Conservation (phyloP, 1,140 invertebrate species). For the Conus ventricosus region DNA sequence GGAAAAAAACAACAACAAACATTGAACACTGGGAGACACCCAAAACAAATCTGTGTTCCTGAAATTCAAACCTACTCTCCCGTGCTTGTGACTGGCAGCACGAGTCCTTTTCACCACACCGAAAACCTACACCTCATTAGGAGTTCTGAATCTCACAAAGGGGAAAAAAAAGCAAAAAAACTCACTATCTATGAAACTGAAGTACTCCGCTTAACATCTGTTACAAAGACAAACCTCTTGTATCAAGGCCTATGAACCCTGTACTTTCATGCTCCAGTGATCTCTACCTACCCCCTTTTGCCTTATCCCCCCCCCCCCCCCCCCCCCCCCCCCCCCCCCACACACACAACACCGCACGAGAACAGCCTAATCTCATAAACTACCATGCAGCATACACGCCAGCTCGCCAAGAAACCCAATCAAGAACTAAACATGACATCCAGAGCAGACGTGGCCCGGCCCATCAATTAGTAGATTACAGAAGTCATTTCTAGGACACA, state of each 20-base stretch:
- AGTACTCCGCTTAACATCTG: too few relatives aligned
- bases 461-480: conserved; percentile 4
- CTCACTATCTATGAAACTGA: too few relatives aligned
- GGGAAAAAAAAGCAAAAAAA: too few relatives aligned
- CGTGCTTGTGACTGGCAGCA: too few relatives aligned
- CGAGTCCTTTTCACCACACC: too few relatives aligned
- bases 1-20: too few relatives aligned
- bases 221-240: background rate
- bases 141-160: too few relatives aligned
- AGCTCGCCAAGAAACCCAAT: background rate
- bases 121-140: too few relatives aligned
- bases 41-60: too few relatives aligned
- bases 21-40: too few relatives aligned
- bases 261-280: background rate
- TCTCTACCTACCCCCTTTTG: background rate
- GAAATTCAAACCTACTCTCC: too few relatives aligned
- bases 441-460: background rate
- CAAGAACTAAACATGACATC: background rate
- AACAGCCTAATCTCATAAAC: background rate
- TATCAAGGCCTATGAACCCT: background rate
- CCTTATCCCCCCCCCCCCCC: background rate
- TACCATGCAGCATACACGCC: background rate
- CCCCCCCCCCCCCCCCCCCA: background rate
- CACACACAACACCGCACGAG: background rate
- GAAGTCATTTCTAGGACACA: background rate